phyloP scores from a whole-genome alignment of 2,888 invertebrate genomes.

The Eupithecia tripunctaria region DNA sequence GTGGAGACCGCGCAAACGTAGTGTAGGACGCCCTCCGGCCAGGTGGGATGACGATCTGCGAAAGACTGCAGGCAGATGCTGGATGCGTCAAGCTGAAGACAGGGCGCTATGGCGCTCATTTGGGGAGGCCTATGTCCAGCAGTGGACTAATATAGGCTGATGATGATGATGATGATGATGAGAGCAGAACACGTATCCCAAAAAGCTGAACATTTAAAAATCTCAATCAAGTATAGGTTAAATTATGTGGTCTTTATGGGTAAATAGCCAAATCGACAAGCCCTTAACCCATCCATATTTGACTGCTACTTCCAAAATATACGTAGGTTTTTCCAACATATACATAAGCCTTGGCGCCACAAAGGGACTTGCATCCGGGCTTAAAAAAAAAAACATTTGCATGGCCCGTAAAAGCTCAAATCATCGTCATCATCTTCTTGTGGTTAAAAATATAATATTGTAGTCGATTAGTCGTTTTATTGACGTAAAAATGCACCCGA shows the following conservation, averaged over 20 bases:
- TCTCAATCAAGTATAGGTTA: not conserved
- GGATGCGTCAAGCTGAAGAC: too few species aligned
- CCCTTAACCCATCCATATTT: not conserved
- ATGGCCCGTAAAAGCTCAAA: not conserved
- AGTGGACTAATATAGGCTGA: not conserved
- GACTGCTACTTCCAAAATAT: not conserved
- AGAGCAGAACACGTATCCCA: too few species aligned
- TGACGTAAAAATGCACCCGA: not conserved
- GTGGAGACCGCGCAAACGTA: too few species aligned
- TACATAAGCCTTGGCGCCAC: too few species aligned
- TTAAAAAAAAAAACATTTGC: not conserved
- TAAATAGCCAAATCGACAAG: too few species aligned
- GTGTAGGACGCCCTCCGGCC: too few species aligned
- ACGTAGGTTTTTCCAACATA: not conserved
- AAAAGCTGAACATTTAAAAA: not conserved
- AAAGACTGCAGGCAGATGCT: too few species aligned
- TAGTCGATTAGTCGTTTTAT: not conserved
- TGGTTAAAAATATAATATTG: not conserved
- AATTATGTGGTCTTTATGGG: not conserved
- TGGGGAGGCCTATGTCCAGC: too few species aligned
- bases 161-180: too few species aligned
- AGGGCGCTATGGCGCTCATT: too few species aligned
- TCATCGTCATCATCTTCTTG: not conserved
- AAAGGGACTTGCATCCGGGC: not conserved
- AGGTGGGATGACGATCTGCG: too few species aligned